Evolutionary conservation across 2,888 invertebrate genomes (phyloP).

Genomic region (Drosophila histrio): DNA sequence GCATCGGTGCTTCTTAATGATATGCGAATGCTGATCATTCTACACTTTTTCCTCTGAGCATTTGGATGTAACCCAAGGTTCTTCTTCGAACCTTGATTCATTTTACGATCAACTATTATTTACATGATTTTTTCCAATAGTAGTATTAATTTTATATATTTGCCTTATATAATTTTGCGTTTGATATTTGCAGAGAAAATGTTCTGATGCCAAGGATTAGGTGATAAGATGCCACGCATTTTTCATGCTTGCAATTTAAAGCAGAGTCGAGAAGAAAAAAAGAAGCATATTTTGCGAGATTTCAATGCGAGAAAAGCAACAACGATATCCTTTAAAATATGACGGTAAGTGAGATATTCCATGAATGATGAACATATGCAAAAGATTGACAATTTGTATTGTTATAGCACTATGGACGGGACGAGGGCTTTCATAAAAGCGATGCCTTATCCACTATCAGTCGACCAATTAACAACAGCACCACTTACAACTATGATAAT

Average conservation of each 20-base stretch:
- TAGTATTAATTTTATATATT: no score
- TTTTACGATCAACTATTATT: no score
- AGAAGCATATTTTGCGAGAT: background rate
- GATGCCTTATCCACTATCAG: constrained; percentile 92
- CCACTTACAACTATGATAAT: constrained; percentile 63
- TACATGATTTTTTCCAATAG: no score
- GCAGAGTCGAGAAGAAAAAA: constrained; percentile 5
- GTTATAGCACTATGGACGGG: constrained; percentile 79
- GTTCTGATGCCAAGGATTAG: constrained; percentile 18
- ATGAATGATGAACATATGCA: background rate
- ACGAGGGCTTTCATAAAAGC: no score
- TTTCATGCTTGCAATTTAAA: constrained; percentile 7
- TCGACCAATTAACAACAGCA: constrained; percentile 86
- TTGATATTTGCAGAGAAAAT: constrained; percentile 8
- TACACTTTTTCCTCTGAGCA: no score
- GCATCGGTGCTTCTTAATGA: no score
- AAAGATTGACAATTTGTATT: constrained; percentile 35
- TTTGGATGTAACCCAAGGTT: no score
- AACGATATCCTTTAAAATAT: constrained; percentile 36
- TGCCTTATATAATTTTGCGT: background rate
- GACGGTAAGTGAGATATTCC: constrained; percentile 36
- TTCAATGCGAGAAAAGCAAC: constrained; percentile 23
- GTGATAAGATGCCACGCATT: constrained; percentile 33
- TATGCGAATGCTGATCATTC: no score
- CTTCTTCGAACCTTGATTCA: no score